phyloP scores from a whole-genome alignment of 1,140 invertebrate genomes.

The Geopemphigus sp. region DNA sequence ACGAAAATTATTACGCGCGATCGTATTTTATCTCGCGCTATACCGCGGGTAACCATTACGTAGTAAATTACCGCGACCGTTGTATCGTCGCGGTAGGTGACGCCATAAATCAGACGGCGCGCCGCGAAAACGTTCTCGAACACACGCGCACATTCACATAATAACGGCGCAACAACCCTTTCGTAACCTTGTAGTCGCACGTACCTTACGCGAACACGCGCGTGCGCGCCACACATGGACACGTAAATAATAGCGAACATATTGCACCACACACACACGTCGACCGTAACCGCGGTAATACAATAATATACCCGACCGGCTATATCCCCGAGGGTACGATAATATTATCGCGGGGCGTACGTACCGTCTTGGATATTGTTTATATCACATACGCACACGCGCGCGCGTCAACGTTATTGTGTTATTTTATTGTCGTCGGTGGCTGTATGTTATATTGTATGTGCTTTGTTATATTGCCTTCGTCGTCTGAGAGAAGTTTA shows the following conservation, averaged over 20 bases:
- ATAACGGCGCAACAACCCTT: conserved; percentile 20
- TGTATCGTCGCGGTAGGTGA: not conserved
- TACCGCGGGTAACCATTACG: too few relatives aligned
- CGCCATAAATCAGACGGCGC: too few relatives aligned
- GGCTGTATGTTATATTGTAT: not conserved
- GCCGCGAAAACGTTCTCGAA: not conserved
- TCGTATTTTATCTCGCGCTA: too few relatives aligned
- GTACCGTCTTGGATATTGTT: not conserved
- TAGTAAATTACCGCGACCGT: too few relatives aligned
- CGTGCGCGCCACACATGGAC: too few relatives aligned
- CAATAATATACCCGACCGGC: not conserved
- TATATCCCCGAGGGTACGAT: conserved; percentile 22
- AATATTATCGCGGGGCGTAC: not conserved
- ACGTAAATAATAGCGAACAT: not conserved
- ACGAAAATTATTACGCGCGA: too few relatives aligned
- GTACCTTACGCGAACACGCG: too few relatives aligned
- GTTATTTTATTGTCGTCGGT: conserved; percentile 29
- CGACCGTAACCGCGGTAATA: conserved; percentile 20
- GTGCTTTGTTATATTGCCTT: not conserved
- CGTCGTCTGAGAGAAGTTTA: not conserved
- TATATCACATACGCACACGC: not conserved
- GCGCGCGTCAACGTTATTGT: conserved; percentile 13
- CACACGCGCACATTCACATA: not conserved
- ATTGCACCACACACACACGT: not conserved
- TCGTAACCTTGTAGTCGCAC: not conserved